phyloP scores from a whole-genome alignment of 2,113 vertebrate genomes.

The Dryoscopus gambensis region DNA sequence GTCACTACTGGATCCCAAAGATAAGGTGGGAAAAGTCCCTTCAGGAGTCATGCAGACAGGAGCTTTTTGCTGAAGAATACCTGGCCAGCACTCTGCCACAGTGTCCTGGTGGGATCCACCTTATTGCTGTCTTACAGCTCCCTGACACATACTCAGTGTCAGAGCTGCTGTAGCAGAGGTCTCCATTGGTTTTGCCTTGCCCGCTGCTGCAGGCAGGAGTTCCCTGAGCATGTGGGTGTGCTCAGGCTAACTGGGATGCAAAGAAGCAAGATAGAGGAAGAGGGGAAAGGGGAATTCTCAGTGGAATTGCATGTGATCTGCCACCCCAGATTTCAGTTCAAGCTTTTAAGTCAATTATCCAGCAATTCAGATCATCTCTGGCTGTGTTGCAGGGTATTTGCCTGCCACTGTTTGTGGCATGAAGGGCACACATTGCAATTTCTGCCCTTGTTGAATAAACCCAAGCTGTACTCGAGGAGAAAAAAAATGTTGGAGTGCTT shows the following conservation, averaged over 20 bases:
- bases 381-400: neutral
- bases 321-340: neutral
- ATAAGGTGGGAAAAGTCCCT: neutral
- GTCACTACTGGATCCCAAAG: neutral
- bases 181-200: neutral
- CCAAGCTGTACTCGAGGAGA: rapidly evolving
- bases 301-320: neutral
- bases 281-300: neutral
- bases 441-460: neutral
- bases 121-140: neutral
- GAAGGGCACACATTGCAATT: neutral
- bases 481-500: neutral
- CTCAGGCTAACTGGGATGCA: neutral
- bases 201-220: neutral
- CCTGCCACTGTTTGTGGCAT: neutral
- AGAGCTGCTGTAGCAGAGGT: neutral
- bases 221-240: rapidly evolving
- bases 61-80: neutral
- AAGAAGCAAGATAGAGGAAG: neutral
- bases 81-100: neutral
- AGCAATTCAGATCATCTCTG: neutral
- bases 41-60: neutral
- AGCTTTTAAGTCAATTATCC: neutral
- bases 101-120: neutral
- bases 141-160: rapidly evolving